Evolutionary conservation across 1,140 invertebrate genomes (phyloP).

Genomic region (Chymomyza costata): DNA sequence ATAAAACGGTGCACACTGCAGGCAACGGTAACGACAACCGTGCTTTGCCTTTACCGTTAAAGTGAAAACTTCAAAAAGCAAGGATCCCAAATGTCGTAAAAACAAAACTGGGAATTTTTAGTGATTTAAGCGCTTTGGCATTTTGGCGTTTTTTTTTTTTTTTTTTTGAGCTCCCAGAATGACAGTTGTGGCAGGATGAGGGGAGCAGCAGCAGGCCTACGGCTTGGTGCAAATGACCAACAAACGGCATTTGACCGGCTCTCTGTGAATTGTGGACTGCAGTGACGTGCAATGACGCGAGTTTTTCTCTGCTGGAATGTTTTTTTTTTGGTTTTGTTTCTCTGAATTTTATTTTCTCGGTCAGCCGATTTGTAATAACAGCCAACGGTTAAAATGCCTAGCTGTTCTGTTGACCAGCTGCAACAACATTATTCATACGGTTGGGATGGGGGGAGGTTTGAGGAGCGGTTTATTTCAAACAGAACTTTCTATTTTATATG

Average conservation of each 20-base stretch:
- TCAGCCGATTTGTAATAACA: slow-evolving; percentile 37
- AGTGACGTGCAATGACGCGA: slow-evolving; percentile 44
- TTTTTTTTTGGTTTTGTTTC: slow-evolving; percentile 10
- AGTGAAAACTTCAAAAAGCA: slow-evolving; percentile 34
- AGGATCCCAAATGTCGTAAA: slow-evolving; percentile 46
- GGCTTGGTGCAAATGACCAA: slow-evolving; percentile 1
- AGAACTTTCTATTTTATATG: slow-evolving; percentile 43
- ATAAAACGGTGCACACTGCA: slow-evolving; percentile 31
- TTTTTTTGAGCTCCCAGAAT: background rate
- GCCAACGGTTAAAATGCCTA: background rate
- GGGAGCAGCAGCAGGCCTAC: background rate
- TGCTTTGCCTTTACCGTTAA: too few species aligned
- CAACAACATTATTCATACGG: slow-evolving; percentile 61
- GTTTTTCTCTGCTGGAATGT: slow-evolving; percentile 22
- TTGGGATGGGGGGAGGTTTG: slow-evolving; percentile 20
- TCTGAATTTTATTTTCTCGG: too few species aligned
- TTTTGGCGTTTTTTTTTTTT: slow-evolving; percentile 1
- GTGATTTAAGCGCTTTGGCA: slow-evolving; percentile 54
- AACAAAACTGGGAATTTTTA: slow-evolving; percentile 50
- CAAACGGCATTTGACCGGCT: slow-evolving; percentile 17
- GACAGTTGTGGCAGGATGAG: background rate
- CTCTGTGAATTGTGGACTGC: slow-evolving; percentile 68
- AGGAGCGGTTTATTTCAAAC: too few species aligned
- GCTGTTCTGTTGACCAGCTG: slow-evolving; percentile 5
- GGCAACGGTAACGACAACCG: too few species aligned